Evolutionary conservation across 1,140 invertebrate genomes (phyloP), one percentile per base, ranked within the genome.

Genomic region (Bursaphelenchus mucronatus): DNA sequence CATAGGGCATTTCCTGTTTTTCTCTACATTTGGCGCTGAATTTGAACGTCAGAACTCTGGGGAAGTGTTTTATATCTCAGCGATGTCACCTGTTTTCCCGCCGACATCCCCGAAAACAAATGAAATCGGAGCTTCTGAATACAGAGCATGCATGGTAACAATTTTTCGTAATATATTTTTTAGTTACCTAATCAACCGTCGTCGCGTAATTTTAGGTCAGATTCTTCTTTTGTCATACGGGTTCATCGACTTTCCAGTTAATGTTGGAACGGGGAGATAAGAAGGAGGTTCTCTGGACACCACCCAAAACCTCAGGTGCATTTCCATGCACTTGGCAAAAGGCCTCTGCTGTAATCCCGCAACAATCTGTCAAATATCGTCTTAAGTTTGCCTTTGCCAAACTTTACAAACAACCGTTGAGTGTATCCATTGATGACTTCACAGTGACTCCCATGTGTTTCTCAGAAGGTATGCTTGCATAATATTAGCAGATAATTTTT

Each of bases 371-470:
- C 4, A 73, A 73, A 21, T 73, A 73, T 51, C 58, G 45, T 19
- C 63, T 73, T 5, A 73, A 73, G 46, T 21, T 73, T 10, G 64
- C 61, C 8, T 76, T 73, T 39, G 71, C 68, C n/a, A 73, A 73
- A 56, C 44, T 76, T 21, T 49, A 76, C 51, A 67, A 66, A 19
- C 69, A 76, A 19, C 13, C 53, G 49, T 69, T 57, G 13, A 73
- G 68, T 46, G 63, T 74, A 50, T 63, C 69, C 19, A 73, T 74
- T 45, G 74, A 74, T 50, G 74, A 74, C 51, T 64, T 74, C 21
- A 55, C 71, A 41, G 43, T 74, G 41, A 74, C 71, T n/a, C 73
- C 71, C 11, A 71, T 66, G 52, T 74, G 71, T 45, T 74, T 74
- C 63, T 39, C 57, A 10, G 58, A 66, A 39, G 49, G 65, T 67